Percentiles rank a stretch among this genome's conserved stretches.
Conservation (phyloP, 2,797 vertebrate genomes). For the Rhinatrema bivittatum region DNA sequence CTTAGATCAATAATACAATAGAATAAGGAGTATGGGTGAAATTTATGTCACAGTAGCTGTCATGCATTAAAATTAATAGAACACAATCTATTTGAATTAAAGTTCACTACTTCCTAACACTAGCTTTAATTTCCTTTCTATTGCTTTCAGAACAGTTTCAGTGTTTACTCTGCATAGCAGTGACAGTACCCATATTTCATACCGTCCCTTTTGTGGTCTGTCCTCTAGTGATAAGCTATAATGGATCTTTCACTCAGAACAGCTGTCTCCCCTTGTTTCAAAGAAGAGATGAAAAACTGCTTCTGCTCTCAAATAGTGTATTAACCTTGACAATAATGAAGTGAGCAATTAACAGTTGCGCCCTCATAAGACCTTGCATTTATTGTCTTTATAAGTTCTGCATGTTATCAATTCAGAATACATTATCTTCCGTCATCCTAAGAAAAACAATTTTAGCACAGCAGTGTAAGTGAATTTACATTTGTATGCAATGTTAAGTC, state of each 20-base stretch:
- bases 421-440: neutral
- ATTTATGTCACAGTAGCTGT: conserved; percentile 48
- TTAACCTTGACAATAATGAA: conserved; percentile 92
- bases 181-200: conserved; percentile 93
- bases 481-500: no score
- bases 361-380: conserved; percentile 53
- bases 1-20: conserved; percentile 18
- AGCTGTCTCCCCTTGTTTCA: conserved; percentile 63
- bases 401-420: conserved; percentile 17
- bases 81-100: conserved; percentile 55
- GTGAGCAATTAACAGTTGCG: conserved; percentile 83
- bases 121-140: conserved; percentile 22
- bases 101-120: conserved; percentile 21
- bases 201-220: conserved; percentile 57
- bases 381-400: neutral
- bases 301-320: conserved; percentile 66
- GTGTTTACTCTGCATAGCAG: conserved; percentile 37
- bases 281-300: conserved; percentile 69
- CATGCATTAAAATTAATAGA: conserved; percentile 48
- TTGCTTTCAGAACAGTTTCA: conserved; percentile 30
- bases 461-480: no score
- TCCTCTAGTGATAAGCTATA: conserved; percentile 84
- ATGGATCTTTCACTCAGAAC: conserved; percentile 76
- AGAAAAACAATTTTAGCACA: no score
- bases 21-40: conserved; percentile 38